Evolutionary conservation across 2,797 vertebrate species (phyloP).

Genomic region (Crossoptilon crossoptilon): DNA sequence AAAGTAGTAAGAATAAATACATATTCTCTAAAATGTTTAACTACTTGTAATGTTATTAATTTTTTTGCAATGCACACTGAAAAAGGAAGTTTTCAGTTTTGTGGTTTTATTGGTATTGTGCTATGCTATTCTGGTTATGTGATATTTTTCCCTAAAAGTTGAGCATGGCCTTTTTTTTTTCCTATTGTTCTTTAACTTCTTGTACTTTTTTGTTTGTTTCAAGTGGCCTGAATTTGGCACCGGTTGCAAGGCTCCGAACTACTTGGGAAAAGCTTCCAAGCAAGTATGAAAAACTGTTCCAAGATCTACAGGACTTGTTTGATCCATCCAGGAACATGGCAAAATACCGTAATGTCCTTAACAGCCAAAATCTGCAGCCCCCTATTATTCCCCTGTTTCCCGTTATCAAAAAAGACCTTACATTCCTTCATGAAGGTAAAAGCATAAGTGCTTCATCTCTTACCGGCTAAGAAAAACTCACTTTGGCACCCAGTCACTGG

Average conservation of each 20-base stretch:
- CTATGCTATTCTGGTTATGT: background rate
- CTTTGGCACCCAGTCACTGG: background rate
- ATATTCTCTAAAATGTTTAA: background rate
- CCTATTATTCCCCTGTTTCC: slow-evolving; percentile 98
- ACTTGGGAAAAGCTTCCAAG: slow-evolving; percentile 99
- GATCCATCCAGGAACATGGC: slow-evolving; percentile 99
- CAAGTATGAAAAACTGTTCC: slow-evolving; percentile 98
- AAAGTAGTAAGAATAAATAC: background rate
- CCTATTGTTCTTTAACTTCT: background rate
- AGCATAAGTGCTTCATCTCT: background rate
- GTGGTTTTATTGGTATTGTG: background rate
- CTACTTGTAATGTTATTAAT: background rate
- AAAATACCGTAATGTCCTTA: slow-evolving; percentile 98
- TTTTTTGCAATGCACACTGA: background rate
- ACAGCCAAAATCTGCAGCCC: slow-evolving; percentile 97
- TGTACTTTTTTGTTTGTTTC: slow-evolving; percentile 16
- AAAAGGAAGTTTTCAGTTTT: background rate
- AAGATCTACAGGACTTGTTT: slow-evolving; percentile 98
- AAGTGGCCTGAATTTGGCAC: slow-evolving; percentile 96
- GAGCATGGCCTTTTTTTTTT: background rate
- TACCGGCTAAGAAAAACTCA: background rate
- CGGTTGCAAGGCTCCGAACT: slow-evolving; percentile 94
- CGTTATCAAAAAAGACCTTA: slow-evolving; percentile 99
- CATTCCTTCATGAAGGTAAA: slow-evolving; percentile 97
- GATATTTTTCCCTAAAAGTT: background rate